These are phyloP conservation scores for Escarpia spicata DNA, from an alignment of 2,888 invertebrate species.

Conservation along the genomic window DNA sequence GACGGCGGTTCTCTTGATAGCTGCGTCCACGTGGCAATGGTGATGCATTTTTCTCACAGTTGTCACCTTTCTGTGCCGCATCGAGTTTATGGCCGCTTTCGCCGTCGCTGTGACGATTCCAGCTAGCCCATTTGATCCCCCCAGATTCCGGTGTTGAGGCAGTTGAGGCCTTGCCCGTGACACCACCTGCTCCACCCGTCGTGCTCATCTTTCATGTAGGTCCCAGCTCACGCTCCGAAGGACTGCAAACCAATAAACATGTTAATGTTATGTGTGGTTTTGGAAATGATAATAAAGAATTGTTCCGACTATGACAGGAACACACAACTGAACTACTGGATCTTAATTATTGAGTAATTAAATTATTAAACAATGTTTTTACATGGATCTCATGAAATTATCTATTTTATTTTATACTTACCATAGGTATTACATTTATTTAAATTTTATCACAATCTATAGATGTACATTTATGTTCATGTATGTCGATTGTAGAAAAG, in stretches of 20 bases:
- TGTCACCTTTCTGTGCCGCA: neutral
- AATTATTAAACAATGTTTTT: too few relatives aligned
- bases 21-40: conserved; percentile 17
- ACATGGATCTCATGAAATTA: too few relatives aligned
- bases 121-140: neutral
- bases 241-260: neutral
- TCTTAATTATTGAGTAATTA: too few relatives aligned
- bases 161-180: neutral
- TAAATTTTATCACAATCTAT: too few relatives aligned
- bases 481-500: too few relatives aligned
- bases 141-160: neutral
- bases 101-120: neutral
- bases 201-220: conserved; percentile 8
- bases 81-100: conserved; percentile 18
- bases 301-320: too few relatives aligned
- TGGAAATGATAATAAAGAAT: too few relatives aligned
- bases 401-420: too few relatives aligned
- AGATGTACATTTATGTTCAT: too few relatives aligned
- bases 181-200: neutral
- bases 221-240: conserved; percentile 3
- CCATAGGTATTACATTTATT: too few relatives aligned
- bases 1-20: conserved; percentile 22
- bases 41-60: neutral
- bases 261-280: neutral
- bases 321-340: too few relatives aligned